A percentile compares a stretch with the other conserved stretches of the same genome.
Evolutionary conservation across 2,113 vertebrate genomes (phyloP).

Genomic region (Epinephelus cyanopodus): DNA sequence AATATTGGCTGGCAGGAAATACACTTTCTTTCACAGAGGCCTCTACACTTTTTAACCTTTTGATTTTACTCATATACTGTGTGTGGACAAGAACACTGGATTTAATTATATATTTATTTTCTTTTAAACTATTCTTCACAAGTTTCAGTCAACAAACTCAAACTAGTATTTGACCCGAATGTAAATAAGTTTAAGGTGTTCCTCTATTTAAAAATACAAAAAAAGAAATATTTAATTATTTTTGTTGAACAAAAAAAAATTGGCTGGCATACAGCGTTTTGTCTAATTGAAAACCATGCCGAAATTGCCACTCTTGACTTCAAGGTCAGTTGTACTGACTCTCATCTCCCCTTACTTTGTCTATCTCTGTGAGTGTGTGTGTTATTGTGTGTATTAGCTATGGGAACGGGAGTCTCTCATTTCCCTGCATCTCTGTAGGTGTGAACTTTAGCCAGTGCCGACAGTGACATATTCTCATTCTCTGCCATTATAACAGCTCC

Average conservation of each 20-base stretch:
- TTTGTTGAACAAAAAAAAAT: not conserved
- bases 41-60: constrained; percentile 33
- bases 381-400: not conserved
- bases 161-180: not conserved
- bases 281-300: not conserved
- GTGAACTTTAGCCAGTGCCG: constrained; percentile 20
- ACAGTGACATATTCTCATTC: not conserved
- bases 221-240: not conserved
- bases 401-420: not conserved
- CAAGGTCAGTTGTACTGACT: not conserved
- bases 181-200: not conserved
- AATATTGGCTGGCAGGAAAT: constrained; percentile 54
- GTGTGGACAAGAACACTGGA: not conserved
- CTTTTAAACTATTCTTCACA: constrained; percentile 19
- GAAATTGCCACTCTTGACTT: not conserved
- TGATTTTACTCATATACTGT: constrained; percentile 5
- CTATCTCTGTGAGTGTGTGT: not conserved
- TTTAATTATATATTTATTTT: constrained; percentile 7
- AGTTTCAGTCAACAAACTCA: not conserved
- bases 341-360: not conserved
- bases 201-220: not conserved
- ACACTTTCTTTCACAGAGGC: not conserved
- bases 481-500: not conserved
- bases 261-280: not conserved
- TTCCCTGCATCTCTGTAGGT: constrained; percentile 17